Evolutionary conservation across 2,888 invertebrate genomes (phyloP).

Genomic region (Byasa hedistus): DNA sequence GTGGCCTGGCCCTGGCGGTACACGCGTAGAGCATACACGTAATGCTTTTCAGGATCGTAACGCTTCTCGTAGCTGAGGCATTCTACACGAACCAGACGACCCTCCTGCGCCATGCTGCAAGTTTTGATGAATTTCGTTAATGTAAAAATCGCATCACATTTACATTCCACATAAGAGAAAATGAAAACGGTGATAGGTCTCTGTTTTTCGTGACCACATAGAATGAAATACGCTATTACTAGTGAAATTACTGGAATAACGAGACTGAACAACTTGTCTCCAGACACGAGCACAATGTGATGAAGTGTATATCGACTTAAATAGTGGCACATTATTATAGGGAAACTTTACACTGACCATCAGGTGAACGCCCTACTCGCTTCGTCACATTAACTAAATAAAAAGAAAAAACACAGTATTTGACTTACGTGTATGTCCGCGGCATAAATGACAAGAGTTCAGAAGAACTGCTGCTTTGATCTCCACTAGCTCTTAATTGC

Average conservation of each 20-base stretch:
- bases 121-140: not conserved
- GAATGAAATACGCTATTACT: too few species aligned
- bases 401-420: not conserved
- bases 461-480: slow-evolving; percentile 84
- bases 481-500: slow-evolving; percentile 94
- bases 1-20: slow-evolving; percentile 92
- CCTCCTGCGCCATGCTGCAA: slow-evolving; percentile 93
- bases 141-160: not conserved
- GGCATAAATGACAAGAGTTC: slow-evolving; percentile 96
- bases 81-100: slow-evolving; percentile 90
- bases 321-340: too few species aligned
- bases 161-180: not conserved
- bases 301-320: too few species aligned
- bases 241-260: too few species aligned
- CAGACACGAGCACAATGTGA: too few species aligned
- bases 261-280: too few species aligned
- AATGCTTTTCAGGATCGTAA: slow-evolving; percentile 98
- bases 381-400: too few species aligned
- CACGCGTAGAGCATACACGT: slow-evolving; percentile 93
- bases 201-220: too few species aligned
- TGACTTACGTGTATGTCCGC: slow-evolving; percentile 92
- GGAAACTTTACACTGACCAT: too few species aligned
- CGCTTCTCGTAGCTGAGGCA: slow-evolving; percentile 95
- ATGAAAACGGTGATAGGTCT: not conserved
- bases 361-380: too few species aligned